phyloP scores from a whole-genome alignment of 2,113 vertebrate species.

The Xenopus laevis region DNA sequence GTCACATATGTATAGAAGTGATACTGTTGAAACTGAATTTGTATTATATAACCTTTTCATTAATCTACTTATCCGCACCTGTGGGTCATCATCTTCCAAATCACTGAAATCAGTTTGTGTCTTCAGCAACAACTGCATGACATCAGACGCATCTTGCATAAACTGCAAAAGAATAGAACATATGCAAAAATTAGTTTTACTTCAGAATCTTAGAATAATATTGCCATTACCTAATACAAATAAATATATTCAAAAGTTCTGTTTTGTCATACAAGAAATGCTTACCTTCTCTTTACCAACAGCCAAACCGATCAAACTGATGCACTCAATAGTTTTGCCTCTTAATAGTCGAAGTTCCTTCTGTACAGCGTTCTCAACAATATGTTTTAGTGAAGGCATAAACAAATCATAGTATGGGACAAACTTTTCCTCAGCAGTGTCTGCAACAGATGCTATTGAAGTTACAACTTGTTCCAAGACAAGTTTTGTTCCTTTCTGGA shows the following conservation, averaged over 20 bases:
- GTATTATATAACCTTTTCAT: too few relatives aligned
- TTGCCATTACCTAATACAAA: too few relatives aligned
- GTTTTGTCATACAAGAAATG: too few relatives aligned
- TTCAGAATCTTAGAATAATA: too few relatives aligned
- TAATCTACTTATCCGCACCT: slow-evolving; percentile 63
- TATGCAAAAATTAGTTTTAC: neutral
- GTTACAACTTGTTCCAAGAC: slow-evolving; percentile 98
- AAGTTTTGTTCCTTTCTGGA: slow-evolving; percentile 96
- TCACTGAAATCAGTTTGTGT: slow-evolving; percentile 97
- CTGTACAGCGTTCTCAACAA: slow-evolving; percentile 93
- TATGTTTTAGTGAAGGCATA: slow-evolving; percentile 95
- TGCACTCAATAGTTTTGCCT: slow-evolving; percentile 97
- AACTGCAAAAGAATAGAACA: slow-evolving; percentile 67
- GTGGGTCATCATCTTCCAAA: slow-evolving; percentile 94
- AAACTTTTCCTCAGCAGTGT: slow-evolving; percentile 97
- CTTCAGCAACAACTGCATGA: slow-evolving; percentile 94
- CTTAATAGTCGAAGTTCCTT: slow-evolving; percentile 91
- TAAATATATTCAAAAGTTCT: too few relatives aligned
- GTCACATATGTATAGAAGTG: too few relatives aligned
- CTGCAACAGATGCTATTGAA: slow-evolving; percentile 95
- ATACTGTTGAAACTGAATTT: too few relatives aligned
- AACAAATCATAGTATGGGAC: slow-evolving; percentile 97
- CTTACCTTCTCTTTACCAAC: slow-evolving; percentile 95
- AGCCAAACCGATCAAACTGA: slow-evolving; percentile 95
- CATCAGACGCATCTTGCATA: slow-evolving; percentile 96